phyloP scores from a whole-genome alignment of 2,797 vertebrate genomes.

The Onychomys arenicola region DNA sequence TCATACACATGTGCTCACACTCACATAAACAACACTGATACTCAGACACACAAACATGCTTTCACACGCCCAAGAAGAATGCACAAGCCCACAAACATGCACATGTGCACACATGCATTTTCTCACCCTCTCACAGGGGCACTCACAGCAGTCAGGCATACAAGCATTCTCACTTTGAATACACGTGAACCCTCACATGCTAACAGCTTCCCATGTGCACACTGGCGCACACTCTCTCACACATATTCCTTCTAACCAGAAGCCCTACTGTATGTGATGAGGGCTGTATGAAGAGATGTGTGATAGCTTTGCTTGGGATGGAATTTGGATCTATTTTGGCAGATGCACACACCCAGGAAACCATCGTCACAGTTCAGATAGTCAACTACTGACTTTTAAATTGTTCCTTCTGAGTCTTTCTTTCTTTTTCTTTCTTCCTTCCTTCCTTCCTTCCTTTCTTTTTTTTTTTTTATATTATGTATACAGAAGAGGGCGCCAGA shows the following conservation, averaged over 20 bases:
- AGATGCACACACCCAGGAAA: neutral
- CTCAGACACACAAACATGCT: neutral
- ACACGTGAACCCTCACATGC: neutral
- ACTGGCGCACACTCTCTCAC: neutral
- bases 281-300: neutral
- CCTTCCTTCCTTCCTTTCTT: neutral
- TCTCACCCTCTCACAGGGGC: neutral
- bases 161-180: neutral
- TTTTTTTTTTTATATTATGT: too few species aligned
- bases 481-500: too few species aligned
- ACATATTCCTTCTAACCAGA: neutral
- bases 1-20: neutral
- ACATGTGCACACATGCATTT: too few species aligned
- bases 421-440: neutral
- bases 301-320: neutral
- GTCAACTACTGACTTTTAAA: neutral
- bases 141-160: neutral
- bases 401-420: neutral
- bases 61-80: neutral
- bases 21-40: neutral
- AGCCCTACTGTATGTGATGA: neutral
- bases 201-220: neutral
- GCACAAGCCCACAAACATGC: neutral
- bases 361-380: neutral
- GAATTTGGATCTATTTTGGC: neutral